phyloP scores from a whole-genome alignment of 2,888 invertebrate genomes.

The Eupithecia centaureata region DNA sequence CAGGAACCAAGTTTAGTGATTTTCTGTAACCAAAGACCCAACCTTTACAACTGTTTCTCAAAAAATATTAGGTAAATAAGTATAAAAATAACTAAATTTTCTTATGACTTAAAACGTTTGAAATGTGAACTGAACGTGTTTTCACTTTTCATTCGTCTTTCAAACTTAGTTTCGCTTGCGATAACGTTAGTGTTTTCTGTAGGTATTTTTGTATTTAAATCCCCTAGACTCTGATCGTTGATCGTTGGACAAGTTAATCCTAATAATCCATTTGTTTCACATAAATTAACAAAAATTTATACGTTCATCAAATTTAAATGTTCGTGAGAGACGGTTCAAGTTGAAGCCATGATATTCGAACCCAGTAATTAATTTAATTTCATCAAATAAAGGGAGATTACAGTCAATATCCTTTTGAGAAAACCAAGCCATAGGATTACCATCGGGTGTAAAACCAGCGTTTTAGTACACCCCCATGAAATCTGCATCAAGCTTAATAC shows the following conservation, averaged over 20 bases:
- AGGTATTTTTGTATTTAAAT: neutral
- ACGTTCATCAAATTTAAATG: neutral
- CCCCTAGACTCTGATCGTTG: neutral
- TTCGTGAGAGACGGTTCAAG: neutral
- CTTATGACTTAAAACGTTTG: neutral
- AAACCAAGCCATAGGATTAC: conserved; percentile 35
- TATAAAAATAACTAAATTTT: no score
- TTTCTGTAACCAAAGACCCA: neutral
- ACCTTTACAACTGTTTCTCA: no score
- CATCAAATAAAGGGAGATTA: neutral
- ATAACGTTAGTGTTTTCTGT: neutral
- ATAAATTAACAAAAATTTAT: neutral
- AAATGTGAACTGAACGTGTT: neutral
- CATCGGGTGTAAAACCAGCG: conserved; percentile 47
- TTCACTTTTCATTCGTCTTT: no score
- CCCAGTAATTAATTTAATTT: conserved; percentile 1
- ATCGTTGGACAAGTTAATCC: neutral
- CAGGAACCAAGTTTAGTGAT: neutral
- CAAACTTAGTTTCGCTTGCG: neutral
- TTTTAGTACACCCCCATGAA: conserved; percentile 49
- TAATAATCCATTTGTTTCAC: neutral
- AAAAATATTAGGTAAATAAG: no score
- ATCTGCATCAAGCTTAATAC: conserved; percentile 47
- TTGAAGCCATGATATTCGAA: neutral
- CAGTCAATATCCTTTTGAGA: neutral